phyloP scores from a whole-genome alignment of 1,140 invertebrate species.

The Ceratina japonica region DNA sequence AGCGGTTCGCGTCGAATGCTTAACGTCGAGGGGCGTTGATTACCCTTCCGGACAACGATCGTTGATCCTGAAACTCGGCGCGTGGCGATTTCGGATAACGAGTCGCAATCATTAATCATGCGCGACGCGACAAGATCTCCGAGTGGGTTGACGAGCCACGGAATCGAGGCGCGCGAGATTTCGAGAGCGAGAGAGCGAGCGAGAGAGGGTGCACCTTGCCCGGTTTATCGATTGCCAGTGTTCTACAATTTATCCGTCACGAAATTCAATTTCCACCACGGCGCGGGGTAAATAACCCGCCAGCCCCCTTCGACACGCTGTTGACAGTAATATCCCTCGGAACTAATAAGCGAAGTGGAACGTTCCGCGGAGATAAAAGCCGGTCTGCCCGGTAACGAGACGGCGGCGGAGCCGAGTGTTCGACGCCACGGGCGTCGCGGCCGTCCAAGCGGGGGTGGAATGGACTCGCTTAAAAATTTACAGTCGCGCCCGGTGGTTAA shows the following conservation, averaged over 20 bases:
- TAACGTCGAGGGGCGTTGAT: background rate
- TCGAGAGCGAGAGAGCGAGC: background rate
- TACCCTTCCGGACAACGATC: background rate
- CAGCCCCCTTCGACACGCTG: background rate
- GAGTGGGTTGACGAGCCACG: background rate
- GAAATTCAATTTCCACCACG: constrained; percentile 2
- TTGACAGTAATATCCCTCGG: background rate
- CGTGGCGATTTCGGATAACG: background rate
- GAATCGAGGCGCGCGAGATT: background rate
- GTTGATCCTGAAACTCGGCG: background rate
- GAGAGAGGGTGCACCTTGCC: too few relatives aligned
- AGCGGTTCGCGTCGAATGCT: too few relatives aligned
- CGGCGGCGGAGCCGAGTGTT: background rate
- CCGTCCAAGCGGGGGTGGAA: background rate
- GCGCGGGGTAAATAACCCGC: background rate
- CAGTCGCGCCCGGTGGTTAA: background rate
- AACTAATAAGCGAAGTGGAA: background rate
- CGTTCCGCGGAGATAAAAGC: background rate
- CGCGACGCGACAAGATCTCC: background rate
- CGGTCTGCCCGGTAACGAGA: background rate
- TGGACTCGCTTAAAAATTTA: constrained; percentile 41
- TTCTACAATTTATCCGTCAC: background rate
- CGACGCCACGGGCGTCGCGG: background rate
- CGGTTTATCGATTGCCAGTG: background rate
- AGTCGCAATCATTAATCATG: constrained; percentile 10